phyloP scores from a whole-genome alignment of 2,888 invertebrate species.

The Synergus laeviventris region DNA sequence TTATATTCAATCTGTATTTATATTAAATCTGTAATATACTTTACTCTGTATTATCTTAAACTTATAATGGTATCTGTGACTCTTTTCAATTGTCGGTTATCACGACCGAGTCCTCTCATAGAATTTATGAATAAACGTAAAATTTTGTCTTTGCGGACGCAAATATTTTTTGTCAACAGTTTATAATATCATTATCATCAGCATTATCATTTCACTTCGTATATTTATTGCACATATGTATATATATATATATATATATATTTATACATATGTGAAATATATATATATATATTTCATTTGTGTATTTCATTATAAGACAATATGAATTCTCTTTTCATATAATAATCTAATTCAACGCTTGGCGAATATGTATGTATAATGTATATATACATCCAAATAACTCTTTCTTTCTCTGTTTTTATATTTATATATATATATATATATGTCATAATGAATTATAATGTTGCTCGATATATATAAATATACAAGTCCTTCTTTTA shows the following conservation, averaged over 20 bases:
- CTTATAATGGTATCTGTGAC: constrained; percentile 54
- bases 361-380: constrained; percentile 53
- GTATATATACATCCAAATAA: constrained; percentile 56
- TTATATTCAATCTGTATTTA: constrained; percentile 1
- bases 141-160: constrained; percentile 66
- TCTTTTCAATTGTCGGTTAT: constrained; percentile 46
- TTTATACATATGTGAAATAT: no score
- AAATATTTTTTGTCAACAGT: constrained; percentile 68
- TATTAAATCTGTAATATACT: not conserved
- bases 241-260: constrained; percentile 54
- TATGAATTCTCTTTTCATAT: constrained; percentile 64
- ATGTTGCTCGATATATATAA: constrained; percentile 73
- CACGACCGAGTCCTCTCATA: constrained; percentile 50
- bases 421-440: constrained; percentile 54
- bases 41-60: not conserved
- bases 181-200: constrained; percentile 71
- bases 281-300: constrained; percentile 56
- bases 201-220: constrained; percentile 62
- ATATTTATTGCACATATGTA: constrained; percentile 51
- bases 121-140: constrained; percentile 63
- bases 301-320: constrained; percentile 60
- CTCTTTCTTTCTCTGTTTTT: constrained; percentile 57
- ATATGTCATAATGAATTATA: constrained; percentile 52
- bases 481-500: constrained; percentile 72
- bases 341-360: constrained; percentile 66